Evolutionary conservation across 2,888 invertebrate species (phyloP), one percentile per base, ranked within the genome.

Genomic region (Campoplex capitator): DNA sequence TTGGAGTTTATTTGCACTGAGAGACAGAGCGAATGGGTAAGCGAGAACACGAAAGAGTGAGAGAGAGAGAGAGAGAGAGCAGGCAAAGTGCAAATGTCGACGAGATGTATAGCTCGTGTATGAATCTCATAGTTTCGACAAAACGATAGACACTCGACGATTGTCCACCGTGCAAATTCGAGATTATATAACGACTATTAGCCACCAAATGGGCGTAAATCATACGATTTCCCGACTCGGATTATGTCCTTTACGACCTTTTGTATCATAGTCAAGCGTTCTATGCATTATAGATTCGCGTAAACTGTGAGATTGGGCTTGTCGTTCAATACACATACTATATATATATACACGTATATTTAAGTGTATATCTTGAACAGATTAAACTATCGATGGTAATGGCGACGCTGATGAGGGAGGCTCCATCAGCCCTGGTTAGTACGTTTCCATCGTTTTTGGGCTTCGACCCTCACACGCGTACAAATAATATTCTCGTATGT

Each of bases 361-460:
- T n/a, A 70, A 8, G 54, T 18, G 45, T 62, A 35, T 77, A 42
- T 42, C 42, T 32, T 54, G 54, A 75, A 38, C 77, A 83, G 85
- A 83, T 89, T 89, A 88, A 89, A 88, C 88, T 86, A 89, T 90
- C 89, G 89, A 89, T 86, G 89, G 90, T 90, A 90, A 90, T 88
- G 84, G 90, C 77, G 86, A 86, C 74, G 90, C 88, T 91, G 89
- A 92, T 90, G 91, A 90, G 89, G 85, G 84, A 75, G 85, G 88
- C 88, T 92, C 90, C 90, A 91, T 92, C 91, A 90, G 75, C 85
- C 67, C 71, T 87, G 28, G 28, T 51, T 81, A 45, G 32, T 45
- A 54, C 51, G 13, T 45, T 51, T 42, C 23, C 74, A 65, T 56
- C 67, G 13, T 48, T 35, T 38, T 83, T 42, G 67, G 16, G 35